Base-by-base conservation (phyloP, 2,888 invertebrate genomes). In the Seira ritae region DNA sequence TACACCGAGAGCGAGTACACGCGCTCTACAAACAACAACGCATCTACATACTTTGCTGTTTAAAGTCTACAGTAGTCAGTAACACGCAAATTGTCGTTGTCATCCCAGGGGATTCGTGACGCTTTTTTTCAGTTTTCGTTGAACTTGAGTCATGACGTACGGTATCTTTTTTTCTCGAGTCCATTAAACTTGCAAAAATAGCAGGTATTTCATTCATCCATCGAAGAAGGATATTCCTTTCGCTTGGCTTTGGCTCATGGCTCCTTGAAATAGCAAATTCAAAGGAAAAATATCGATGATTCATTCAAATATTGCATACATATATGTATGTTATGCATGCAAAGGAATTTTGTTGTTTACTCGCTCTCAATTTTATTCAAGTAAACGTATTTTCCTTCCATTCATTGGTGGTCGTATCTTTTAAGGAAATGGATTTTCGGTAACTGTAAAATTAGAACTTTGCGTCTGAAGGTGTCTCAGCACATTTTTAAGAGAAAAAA, bases 371-470 rank as follows among this genome's bases (percentile, higher is more conserved):
- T 80, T 70, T 68, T 80, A 73, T 15, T 65, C 65, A 6, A 62
- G 31, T n/a, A 31, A 10, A 62, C 17, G 62, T 15, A n/a, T 22
- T 72, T 46, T 71, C 4, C 55, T 55, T 71, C 10, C 71, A 71
- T 71, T 19, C 55, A 20, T 50, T 50, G 19, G 65, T 50, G 19
- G 65, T 65, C 23, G 65, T 55, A 55, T 55, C 74, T 77, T 74
- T 69, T 76, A 77, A 75, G 82, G 82, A 82, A 82, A 82, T 82
- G 82, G 60, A 72, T 72, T 75, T 82, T 82, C 65, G 60, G 76
- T 82, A 82, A 82, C 82, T 76, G 82, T 82, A 81, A 75, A 80
- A 76, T 82, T 76, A 66, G 81, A 82, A 77, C 72, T 46, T 50
- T 65, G 66, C 37, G 46, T 80, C 23, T 68, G 15, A 24, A 31